Conservation (phyloP, 2,797 vertebrate genomes). For the Smutsia gigantea region DNA sequence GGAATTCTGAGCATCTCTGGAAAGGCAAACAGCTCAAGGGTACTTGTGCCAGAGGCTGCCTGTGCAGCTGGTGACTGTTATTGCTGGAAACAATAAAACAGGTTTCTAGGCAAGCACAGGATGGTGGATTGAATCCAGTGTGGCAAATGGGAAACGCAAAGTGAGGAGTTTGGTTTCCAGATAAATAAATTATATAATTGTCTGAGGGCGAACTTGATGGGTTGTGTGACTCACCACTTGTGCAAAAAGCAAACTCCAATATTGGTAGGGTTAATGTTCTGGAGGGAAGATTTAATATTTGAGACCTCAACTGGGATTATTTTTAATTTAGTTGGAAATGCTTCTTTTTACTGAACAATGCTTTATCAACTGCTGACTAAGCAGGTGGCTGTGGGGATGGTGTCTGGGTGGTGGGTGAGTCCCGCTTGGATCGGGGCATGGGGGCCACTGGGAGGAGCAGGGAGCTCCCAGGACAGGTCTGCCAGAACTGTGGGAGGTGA, state of each 20-base stretch:
- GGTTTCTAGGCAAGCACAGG: neutral
- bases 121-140: neutral
- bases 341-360: slow-evolving; percentile 44
- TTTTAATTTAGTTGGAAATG: slow-evolving; percentile 49
- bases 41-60: neutral
- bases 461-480: neutral
- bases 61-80: neutral
- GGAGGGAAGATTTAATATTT: slow-evolving; percentile 51
- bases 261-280: slow-evolving; percentile 57
- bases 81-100: neutral
- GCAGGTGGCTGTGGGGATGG: neutral
- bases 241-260: neutral
- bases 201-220: neutral
- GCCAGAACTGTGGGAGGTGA: neutral
- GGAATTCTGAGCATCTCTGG: slow-evolving; percentile 32
- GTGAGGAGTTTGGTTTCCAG: slow-evolving; percentile 54
- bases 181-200: slow-evolving; percentile 17
- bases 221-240: neutral
- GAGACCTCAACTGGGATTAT: slow-evolving; percentile 48
- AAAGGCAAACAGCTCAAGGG: slow-evolving; percentile 55
- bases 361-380: slow-evolving; percentile 49
- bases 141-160: neutral
- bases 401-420: neutral
- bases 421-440: neutral
- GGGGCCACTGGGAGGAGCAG: neutral